Conservation (phyloP, 2,888 invertebrate genomes). For the Chesias legatella region DNA sequence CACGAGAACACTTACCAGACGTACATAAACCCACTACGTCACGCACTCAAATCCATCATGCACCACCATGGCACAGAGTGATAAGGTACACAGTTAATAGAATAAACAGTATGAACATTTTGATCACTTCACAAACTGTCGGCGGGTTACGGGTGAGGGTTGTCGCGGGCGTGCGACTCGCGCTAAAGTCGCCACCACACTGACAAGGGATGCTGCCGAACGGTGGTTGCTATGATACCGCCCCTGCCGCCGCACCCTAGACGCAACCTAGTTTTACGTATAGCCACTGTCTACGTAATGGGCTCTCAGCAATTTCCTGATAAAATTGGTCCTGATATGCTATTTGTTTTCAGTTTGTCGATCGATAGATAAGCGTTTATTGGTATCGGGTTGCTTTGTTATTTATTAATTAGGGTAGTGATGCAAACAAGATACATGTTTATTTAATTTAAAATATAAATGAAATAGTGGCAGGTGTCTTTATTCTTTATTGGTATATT, state of each 20-base stretch:
- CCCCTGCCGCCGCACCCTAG: slow-evolving; percentile 69
- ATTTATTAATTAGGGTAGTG: background rate
- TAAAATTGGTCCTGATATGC: slow-evolving; percentile 59
- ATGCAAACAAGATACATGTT: too few relatives aligned
- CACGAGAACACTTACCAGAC: too few relatives aligned
- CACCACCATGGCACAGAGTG: slow-evolving; percentile 65
- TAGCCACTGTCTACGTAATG: slow-evolving; percentile 72
- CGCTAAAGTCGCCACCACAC: slow-evolving; percentile 56
- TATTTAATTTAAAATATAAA: too few relatives aligned
- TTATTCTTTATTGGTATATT: too few relatives aligned
- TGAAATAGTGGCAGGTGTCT: too few relatives aligned
- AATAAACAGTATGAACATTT: slow-evolving; percentile 73
- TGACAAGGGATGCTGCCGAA: slow-evolving; percentile 70
- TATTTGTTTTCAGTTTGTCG: slow-evolving; percentile 41
- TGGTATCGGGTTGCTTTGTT: slow-evolving; percentile 7
- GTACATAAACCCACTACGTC: slow-evolving; percentile 41
- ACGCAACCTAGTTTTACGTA: slow-evolving; percentile 76
- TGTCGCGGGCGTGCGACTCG: slow-evolving; percentile 49
- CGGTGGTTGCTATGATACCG: slow-evolving; percentile 72
- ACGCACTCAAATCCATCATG: slow-evolving; percentile 53
- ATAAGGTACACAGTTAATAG: slow-evolving; percentile 72
- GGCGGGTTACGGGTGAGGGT: slow-evolving; percentile 26
- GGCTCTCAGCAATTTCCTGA: slow-evolving; percentile 75
- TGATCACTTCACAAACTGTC: slow-evolving; percentile 36
- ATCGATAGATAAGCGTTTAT: slow-evolving; percentile 16